Evolutionary conservation across 2,888 invertebrate species (phyloP).

Genomic region (Itoplectis maculator): DNA sequence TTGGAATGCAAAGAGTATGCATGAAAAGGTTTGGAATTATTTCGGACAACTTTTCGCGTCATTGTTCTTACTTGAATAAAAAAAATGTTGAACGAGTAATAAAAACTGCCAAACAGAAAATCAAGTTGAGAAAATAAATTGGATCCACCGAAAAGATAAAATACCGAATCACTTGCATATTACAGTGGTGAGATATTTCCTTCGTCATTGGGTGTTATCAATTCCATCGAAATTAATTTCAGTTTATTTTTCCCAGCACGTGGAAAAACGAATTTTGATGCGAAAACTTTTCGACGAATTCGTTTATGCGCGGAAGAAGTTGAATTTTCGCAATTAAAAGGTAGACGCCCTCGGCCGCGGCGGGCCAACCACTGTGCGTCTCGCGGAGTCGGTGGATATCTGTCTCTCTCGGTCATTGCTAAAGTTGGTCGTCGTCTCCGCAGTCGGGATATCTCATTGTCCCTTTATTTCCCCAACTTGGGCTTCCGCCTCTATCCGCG

Average conservation of each 20-base stretch:
- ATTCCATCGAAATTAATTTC: no score
- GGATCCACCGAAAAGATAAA: no score
- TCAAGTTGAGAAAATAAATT: not conserved
- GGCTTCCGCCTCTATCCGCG: not conserved
- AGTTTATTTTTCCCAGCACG: no score
- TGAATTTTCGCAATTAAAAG: conserved; percentile 9
- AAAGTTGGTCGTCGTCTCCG: conserved; percentile 31
- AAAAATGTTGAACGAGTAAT: not conserved
- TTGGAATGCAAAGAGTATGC: no score
- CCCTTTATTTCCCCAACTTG: conserved; percentile 49
- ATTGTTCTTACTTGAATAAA: no score
- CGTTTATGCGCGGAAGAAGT: not conserved
- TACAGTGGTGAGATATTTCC: no score
- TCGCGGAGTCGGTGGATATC: not conserved
- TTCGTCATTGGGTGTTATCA: no score
- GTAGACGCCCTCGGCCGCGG: no score
- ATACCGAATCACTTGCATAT: no score
- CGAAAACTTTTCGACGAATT: not conserved
- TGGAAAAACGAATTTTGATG: not conserved
- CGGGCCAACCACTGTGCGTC: not conserved
- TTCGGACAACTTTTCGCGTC: no score
- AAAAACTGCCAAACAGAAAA: not conserved
- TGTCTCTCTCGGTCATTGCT: not conserved
- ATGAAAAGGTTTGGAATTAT: no score
- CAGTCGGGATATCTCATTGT: conserved; percentile 39